phyloP scores from a whole-genome alignment of 92 coral and sea anemone genomes.

The Muricea muricata region DNA sequence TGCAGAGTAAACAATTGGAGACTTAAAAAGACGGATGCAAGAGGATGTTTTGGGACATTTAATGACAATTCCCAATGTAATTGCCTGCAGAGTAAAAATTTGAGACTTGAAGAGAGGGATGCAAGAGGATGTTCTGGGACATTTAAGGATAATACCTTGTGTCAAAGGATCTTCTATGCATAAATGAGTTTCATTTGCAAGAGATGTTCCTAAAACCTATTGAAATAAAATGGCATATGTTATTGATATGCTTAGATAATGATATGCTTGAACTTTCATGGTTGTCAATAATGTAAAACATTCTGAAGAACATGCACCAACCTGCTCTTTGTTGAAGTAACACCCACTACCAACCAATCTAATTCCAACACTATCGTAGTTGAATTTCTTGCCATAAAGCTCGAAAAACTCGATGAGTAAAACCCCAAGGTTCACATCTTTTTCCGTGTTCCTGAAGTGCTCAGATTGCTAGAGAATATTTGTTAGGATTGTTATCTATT shows the following conservation, averaged over 20 bases:
- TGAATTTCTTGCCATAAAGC: slow-evolving; percentile 85
- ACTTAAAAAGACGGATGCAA: background rate
- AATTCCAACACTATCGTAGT: slow-evolving; percentile 87
- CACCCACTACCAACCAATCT: slow-evolving; percentile 85
- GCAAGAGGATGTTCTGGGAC: background rate
- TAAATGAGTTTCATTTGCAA: slow-evolving; percentile 62
- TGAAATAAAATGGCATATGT: background rate
- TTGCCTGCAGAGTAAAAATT: too few relatives aligned
- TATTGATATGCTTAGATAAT: too few relatives aligned
- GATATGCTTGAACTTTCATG: background rate
- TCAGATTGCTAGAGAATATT: slow-evolving; percentile 69
- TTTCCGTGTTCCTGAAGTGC: slow-evolving; percentile 62
- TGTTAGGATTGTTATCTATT: too few relatives aligned
- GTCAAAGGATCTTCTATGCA: slow-evolving; percentile 97
- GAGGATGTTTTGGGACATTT: background rate
- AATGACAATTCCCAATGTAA: slow-evolving; percentile 73
- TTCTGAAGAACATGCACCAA: background rate
- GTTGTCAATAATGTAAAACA: background rate
- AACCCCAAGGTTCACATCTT: slow-evolving; percentile 77
- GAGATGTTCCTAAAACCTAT: slow-evolving; percentile 9
- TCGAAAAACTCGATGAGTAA: slow-evolving; percentile 95
- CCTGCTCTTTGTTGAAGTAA: slow-evolving; percentile 94
- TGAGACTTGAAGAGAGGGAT: background rate
- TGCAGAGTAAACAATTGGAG: background rate
- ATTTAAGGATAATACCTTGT: slow-evolving; percentile 60